phyloP scores from a whole-genome alignment of 1,140 invertebrate genomes.

The Heliconius nattereri region DNA sequence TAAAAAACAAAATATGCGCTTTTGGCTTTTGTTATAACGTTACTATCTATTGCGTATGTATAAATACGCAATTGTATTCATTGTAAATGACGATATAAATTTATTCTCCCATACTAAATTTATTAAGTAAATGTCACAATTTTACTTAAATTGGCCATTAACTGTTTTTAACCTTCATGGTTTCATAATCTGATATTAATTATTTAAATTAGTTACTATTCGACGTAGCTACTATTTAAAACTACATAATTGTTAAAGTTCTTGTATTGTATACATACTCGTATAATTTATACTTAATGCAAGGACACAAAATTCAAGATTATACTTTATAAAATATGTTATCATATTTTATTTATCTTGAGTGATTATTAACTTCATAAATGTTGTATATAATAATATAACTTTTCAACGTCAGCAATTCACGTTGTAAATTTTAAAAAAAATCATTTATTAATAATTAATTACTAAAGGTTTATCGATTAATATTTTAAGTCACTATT shows the following conservation, averaged over 20 bases:
- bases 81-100: not conserved
- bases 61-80: not conserved
- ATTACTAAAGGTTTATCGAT: too few species aligned
- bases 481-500: too few species aligned
- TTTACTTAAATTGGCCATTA: not conserved
- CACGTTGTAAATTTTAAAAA: too few species aligned
- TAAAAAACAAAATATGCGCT: not conserved
- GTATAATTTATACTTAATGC: too few species aligned
- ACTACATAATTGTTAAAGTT: not conserved
- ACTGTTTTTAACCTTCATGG: conserved; percentile 14
- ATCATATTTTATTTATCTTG: too few species aligned
- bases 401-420: too few species aligned
- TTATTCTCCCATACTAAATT: not conserved
- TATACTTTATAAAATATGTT: too few species aligned
- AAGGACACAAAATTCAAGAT: too few species aligned
- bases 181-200: not conserved
- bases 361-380: too few species aligned
- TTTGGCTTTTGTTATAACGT: not conserved
- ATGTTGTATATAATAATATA: too few species aligned
- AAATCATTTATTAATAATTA: too few species aligned
- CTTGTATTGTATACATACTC: too few species aligned
- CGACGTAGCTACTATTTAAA: not conserved
- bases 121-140: not conserved
- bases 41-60: not conserved
- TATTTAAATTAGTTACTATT: not conserved